Base-by-base conservation (phyloP, 2,888 invertebrate genomes). In the Chrysolina americana region DNA sequence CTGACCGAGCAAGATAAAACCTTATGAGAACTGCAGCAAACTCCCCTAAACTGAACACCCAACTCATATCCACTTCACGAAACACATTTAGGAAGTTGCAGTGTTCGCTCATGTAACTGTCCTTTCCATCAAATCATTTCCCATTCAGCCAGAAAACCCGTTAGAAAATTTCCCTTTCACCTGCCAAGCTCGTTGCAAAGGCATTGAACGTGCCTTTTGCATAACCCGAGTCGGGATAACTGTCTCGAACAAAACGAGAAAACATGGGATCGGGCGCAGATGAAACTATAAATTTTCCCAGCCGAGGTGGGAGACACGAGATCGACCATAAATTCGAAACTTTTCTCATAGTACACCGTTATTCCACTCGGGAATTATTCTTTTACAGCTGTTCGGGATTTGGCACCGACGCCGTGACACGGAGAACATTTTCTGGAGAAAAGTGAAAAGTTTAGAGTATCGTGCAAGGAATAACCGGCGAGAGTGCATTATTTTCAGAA, bases 221-320 rank as follows among this genome's bases (percentile, higher is more conserved):
- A 48, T 48, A 48, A 48, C 17, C 17, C 48, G 17, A 48, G 17
- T 48, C 11, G 17, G 17, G 17, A 48, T 48, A 17, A 48, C 48
- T 48, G 48, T 48, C 48, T n/a, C 17, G 15, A 48, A 17, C 48
- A 48, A 48, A 48, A 48, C 48, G 48, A 48, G 48, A 48, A 48
- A 48, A 17, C 48, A 48, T 17, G 48, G 10, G 48, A 48, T 48
- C 48, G 17, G 48, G 48, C 48, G 48, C 48, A 48, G 48, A 48
- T 48, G 48, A 48, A 48, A 48, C 48, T 48, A 48, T 48, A 48
- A 48, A 48, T 48, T 48, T 17, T 48, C 17, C 48, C 48, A 5
- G 48, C 17, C 48, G 15, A 48, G 48, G 48, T 48, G 9, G 48
- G 17, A 48, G 48, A 48, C 48, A 48, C n/a, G 48, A 48, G 48